Evolutionary conservation across 2,113 vertebrate genomes (phyloP), one percentile per base, ranked within the genome.

Genomic region (Opisthocomus hoazin): DNA sequence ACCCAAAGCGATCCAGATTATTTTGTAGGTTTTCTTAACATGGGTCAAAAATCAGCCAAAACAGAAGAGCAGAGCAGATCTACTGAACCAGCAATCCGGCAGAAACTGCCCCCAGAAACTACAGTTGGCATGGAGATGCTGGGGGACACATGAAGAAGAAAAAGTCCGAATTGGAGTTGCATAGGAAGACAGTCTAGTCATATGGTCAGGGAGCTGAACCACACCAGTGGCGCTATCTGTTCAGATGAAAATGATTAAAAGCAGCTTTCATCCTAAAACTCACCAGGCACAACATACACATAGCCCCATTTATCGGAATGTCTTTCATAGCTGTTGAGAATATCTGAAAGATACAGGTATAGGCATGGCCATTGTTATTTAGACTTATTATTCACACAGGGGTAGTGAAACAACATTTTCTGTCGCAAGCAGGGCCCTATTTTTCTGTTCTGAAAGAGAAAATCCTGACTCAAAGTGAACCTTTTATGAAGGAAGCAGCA

Each of bases 381-480:
- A 90, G 87, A 53, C 77, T 79, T 89, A 27, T 87, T 92, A 89
- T 93, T 93, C 96, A 85, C 75, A 87, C 11, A 51, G 41, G 54
- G 56, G 34, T 48, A 89, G 81, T 89, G 94, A 94, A 95, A 69
- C 91, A 97, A 82, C 78, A 79, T 71, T 29, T 57, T 61, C 81
- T 84, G n/a, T 70, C 77, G 93, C 93, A 92, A 85, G 87, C 57
- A 91, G 70, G 60, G 39, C 73, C 74, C 69, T 89, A 36, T 87
- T 92, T 89, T 95, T 84, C 66, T 77, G 54, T 65, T 70, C 65
- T 89, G 78, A 94, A 95, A 96, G 66, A 93, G 65, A 87, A 87
- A 93, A 94, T 34, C 54, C 78, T 80, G 81, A 84, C 87, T 94
- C 54, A 96, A 94, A 96, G 93, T 0, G 0, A 91, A 87, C 36